A percentile compares a stretch with the other conserved stretches of the same genome.
Evolutionary conservation across 2,113 vertebrate genomes (phyloP).

Genomic region (Thomomys bottae): DNA sequence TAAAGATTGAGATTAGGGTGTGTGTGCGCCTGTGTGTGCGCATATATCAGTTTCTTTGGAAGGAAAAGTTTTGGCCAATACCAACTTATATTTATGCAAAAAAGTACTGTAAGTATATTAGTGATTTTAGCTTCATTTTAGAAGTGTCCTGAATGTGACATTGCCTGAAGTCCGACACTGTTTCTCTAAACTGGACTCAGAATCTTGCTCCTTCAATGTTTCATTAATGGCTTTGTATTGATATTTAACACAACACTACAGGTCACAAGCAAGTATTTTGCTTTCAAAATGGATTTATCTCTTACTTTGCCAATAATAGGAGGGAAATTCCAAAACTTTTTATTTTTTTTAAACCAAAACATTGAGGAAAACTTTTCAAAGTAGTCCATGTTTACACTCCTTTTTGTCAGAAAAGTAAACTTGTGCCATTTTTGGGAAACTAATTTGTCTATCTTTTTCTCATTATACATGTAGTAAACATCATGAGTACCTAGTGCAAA

Average conservation of each 20-base stretch:
- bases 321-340: not conserved
- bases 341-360: not conserved
- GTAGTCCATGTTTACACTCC: not conserved
- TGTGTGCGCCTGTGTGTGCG: not conserved
- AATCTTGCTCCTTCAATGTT: not conserved
- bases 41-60: not conserved
- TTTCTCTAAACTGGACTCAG: not conserved
- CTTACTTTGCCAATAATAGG: not conserved
- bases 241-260: not conserved
- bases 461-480: not conserved
- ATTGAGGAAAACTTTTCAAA: not conserved
- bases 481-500: not conserved
- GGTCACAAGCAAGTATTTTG: not conserved
- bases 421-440: not conserved
- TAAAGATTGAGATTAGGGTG: not conserved
- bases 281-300: not conserved
- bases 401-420: not conserved
- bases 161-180: not conserved
- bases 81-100: slow-evolving; percentile 1
- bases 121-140: not conserved
- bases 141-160: not conserved
- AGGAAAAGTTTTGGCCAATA: not conserved
- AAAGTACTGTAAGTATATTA: not conserved
- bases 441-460: not conserved
- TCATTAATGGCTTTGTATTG: not conserved